Conservation (phyloP, 2,888 invertebrate genomes). For the Ceramica pisi region DNA sequence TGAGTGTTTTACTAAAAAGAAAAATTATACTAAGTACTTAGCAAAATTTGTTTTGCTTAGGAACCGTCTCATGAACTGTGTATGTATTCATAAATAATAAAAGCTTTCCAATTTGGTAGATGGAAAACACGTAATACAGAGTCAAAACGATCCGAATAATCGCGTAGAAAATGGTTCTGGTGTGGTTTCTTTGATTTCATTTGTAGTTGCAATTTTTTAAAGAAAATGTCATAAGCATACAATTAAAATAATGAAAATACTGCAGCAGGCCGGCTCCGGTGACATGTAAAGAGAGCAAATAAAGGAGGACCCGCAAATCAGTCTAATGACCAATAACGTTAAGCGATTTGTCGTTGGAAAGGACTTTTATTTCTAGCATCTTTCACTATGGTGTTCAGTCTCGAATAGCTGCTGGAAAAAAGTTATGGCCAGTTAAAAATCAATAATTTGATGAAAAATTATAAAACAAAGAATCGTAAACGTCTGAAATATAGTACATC, state of each 20-base stretch:
- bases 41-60: constrained; percentile 8
- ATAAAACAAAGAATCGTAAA: too few relatives aligned
- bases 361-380: too few relatives aligned
- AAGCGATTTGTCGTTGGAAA: too few relatives aligned
- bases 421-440: too few relatives aligned
- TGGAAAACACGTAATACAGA: background rate
- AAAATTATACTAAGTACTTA: constrained; percentile 19
- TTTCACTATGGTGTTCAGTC: too few relatives aligned
- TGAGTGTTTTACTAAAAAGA: constrained; percentile 38
- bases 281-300: constrained; percentile 1
- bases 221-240: too few relatives aligned
- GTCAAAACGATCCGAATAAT: background rate
- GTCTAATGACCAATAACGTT: too few relatives aligned
- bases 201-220: background rate
- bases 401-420: too few relatives aligned
- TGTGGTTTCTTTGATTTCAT: background rate
- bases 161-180: background rate
- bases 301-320: too few relatives aligned
- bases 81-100: constrained; percentile 31
- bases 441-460: too few relatives aligned
- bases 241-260: background rate
- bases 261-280: background rate
- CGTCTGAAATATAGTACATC: too few relatives aligned
- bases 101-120: constrained; percentile 13
- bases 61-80: constrained; percentile 6